Evolutionary conservation across 1,140 invertebrate genomes (phyloP).

Genomic region (Globodera rostochiensis): DNA sequence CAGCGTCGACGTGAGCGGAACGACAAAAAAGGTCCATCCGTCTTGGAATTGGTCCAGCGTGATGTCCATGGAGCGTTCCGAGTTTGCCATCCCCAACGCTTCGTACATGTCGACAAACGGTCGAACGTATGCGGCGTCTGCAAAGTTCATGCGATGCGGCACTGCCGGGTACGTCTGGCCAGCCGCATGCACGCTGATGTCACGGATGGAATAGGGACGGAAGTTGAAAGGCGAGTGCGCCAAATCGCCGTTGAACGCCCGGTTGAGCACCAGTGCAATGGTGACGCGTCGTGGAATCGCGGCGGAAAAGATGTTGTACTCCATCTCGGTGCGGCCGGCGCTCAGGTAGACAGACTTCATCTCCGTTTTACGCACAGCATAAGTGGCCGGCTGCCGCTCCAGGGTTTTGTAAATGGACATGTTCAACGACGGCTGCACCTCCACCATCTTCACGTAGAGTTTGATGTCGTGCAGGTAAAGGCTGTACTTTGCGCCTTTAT

Average conservation of each 20-base stretch:
- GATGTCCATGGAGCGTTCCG: no score
- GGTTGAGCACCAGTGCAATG: slow-evolving; percentile 19
- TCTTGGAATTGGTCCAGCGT: no score
- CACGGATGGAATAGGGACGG: slow-evolving; percentile 18
- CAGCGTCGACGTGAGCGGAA: neutral
- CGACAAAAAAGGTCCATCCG: no score
- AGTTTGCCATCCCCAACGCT: no score
- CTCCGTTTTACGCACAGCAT: slow-evolving; percentile 16
- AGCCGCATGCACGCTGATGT: neutral
- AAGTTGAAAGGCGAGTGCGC: slow-evolving; percentile 23
- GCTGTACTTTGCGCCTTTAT: neutral
- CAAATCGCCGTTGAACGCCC: slow-evolving; percentile 25
- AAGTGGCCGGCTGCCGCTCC: no score
- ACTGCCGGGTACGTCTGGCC: slow-evolving; percentile 27
- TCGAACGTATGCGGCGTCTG: slow-evolving; percentile 12
- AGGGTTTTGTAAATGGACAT: no score
- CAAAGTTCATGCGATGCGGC: slow-evolving; percentile 35
- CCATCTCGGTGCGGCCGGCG: slow-evolving; percentile 20
- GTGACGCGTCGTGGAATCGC: slow-evolving; percentile 25
- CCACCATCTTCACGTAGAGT: slow-evolving; percentile 30
- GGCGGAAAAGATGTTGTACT: slow-evolving; percentile 16
- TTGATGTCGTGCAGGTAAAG: slow-evolving; percentile 21
- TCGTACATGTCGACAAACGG: neutral
- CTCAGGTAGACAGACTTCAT: slow-evolving; percentile 22
- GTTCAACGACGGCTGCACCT: neutral